Evolutionary conservation across 2,888 invertebrate species (phyloP).

Genomic region (Caradrina clavipalpis): DNA sequence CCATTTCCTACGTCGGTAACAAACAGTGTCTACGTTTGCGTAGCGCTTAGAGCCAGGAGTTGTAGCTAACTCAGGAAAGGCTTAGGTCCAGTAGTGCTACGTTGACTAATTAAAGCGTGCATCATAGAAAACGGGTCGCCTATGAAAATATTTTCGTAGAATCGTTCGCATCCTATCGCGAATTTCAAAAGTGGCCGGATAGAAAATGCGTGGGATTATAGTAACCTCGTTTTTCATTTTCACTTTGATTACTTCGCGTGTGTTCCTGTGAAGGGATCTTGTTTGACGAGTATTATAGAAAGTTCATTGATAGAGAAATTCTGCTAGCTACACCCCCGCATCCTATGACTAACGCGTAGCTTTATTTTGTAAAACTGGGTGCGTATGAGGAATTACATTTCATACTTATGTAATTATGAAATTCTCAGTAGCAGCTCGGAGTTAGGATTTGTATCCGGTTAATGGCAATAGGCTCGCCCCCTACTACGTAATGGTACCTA

Average conservation of each 20-base stretch:
- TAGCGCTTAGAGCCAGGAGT: neutral
- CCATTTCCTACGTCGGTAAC: too few relatives aligned
- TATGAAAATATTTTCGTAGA: constrained; percentile 13
- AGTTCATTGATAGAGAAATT: constrained; percentile 40
- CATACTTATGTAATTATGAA: too few relatives aligned
- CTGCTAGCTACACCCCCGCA: constrained; percentile 28
- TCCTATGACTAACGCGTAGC: constrained; percentile 16
- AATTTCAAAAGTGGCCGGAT: neutral
- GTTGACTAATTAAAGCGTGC: constrained; percentile 4
- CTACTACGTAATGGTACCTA: too few relatives aligned
- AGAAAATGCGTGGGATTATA: constrained; percentile 17
- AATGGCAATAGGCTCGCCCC: too few relatives aligned
- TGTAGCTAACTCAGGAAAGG: neutral
- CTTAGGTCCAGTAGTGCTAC: neutral
- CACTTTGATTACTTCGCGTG: constrained; percentile 23
- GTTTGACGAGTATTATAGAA: constrained; percentile 51
- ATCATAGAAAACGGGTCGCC: neutral
- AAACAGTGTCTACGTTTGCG: too few relatives aligned
- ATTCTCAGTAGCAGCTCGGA: too few relatives aligned
- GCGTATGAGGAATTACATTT: too few relatives aligned
- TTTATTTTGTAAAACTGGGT: neutral
- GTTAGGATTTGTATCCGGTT: too few relatives aligned
- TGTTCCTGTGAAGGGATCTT: constrained; percentile 20
- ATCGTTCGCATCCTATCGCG: constrained; percentile 2
- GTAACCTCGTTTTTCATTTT: constrained; percentile 24